Evolutionary conservation across 2,888 invertebrate genomes (phyloP), one percentile per base, ranked within the genome.

Genomic region (Biston stratarius): DNA sequence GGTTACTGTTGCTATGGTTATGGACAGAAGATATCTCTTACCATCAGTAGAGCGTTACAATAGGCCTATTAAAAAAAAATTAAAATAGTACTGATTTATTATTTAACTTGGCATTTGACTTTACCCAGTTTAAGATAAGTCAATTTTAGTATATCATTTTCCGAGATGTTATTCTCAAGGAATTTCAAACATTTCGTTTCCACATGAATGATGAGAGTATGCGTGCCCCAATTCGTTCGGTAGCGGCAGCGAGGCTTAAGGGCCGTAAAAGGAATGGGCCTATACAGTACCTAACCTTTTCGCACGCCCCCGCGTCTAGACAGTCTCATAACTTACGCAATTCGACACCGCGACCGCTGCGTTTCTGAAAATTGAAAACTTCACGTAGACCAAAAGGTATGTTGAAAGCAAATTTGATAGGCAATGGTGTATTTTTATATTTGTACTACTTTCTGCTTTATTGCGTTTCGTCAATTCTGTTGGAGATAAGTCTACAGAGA

Each of bases 231-330:
- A 78, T 82, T 83, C 75, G 42, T 24, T 45, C 49, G 63, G 78
- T 74, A 75, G 55, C 67, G 67, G 69, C 74, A 69, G 68, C 55
- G 57, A 64, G 56, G 69, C 74, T 67, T 73, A 74, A 78, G 78
- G 77, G 81, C 76, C 78, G 78, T 69, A 75, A 71, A 81, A 78
- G 78, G 78, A 78, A 79, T 79, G 75, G 74, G 68, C 74, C 68
- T 71, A 38, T 62, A 60, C 33, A 51, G 73, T 76, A 53, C 38
- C 38, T 77, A 75, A 81, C 82, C 81, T 83, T 79, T 83, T 82
- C 74, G 74, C 72, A 75, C 79, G 79, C 89, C 89, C 85, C 83
- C 88, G 84, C 85, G 88, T 89, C 89, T 89, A 89, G 88, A 89
- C 88, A 74, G 69, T 67, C 69, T 73, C 77, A 78, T 74, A 78